Percentiles rank a stretch among this genome's conserved stretches.
Conservation (phyloP, 2,888 invertebrate genomes). For the Plagodis pulveraria region DNA sequence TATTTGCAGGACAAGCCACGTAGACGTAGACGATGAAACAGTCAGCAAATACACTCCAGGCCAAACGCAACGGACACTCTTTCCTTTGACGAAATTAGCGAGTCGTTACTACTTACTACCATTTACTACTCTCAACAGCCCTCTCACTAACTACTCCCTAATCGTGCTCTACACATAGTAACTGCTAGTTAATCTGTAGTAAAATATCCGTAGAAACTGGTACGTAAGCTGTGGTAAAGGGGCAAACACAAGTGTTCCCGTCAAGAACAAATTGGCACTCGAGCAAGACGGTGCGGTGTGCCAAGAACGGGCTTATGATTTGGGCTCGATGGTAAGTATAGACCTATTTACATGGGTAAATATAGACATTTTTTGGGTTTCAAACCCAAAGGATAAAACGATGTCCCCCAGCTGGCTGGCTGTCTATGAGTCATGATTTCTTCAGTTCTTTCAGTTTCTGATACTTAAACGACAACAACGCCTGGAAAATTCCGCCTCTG, state of each 20-base stretch:
- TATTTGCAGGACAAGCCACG: no score
- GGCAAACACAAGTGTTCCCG: conserved; percentile 74
- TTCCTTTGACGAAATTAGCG: conserved; percentile 68
- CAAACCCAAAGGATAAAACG: no score
- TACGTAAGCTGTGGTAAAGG: conserved; percentile 32
- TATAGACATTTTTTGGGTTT: no score
- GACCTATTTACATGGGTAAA: no score
- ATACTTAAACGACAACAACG: no score
- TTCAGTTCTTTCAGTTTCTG: no score
- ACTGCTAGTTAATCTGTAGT: not conserved
- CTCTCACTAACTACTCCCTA: not conserved
- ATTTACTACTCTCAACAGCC: not conserved
- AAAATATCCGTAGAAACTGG: conserved; percentile 39
- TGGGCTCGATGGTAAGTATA: conserved; percentile 35
- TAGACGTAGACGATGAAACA: not conserved
- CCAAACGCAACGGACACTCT: conserved; percentile 49
- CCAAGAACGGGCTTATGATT: conserved; percentile 49
- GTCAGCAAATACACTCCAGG: conserved; percentile 35
- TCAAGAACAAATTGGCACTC: conserved; percentile 74
- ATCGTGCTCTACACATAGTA: not conserved
- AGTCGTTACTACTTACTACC: conserved; percentile 46
- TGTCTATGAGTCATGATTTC: no score
- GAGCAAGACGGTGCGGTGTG: conserved; percentile 45
- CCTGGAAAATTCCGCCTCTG: no score
- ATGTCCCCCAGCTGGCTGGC: no score